Base-by-base conservation (phyloP, 1,140 invertebrate genomes). In the Drosophila nannoptera region DNA sequence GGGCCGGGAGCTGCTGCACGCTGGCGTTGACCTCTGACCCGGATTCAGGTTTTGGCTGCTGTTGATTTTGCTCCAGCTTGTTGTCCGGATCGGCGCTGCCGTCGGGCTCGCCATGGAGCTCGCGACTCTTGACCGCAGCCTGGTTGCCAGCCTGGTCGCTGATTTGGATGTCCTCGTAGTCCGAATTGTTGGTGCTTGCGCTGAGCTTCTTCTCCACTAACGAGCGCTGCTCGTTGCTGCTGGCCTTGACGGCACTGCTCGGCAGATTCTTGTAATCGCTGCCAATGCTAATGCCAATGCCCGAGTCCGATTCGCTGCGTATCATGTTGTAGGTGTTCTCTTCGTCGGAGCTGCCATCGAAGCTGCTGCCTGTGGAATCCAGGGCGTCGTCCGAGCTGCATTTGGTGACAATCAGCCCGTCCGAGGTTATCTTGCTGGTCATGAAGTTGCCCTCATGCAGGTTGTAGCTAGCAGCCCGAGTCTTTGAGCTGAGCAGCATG, bases 61-160 rank as follows among this genome's bases (percentile, higher is more conserved):
- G 50, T 11, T 86, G 67, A 43, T 82, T 67, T 33, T 80, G 80
- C 42, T 89, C 84, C 14, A 88, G 49, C 5, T 90, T 89, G 35
- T 93, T 92, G 74, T 95, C 94, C 4, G 94, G 94, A 90, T 95
- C 94, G 12, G 94, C 94, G 72, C 93, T 92, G 5, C 95, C 95
- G 73, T 96, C 95, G 0, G 95, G 95, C 72, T 95, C 94, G 1
- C 95, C 95, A 3, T 94, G 94, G 68, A 94, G 90, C 75, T 96
- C 95, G 4, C 95, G 90, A 82, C 93, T 94, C 14, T 92, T 92
- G 43, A 93, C 91, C 11, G 80, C 80, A 29, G 75, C 67, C 61
- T 84, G 83, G 53, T 40, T 38, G 31, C 45, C 61, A 0, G 77
- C 64, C 60, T 88, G 81, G 62, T 89, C 86, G 0, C 81, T 75